Conservation (phyloP, 1,140 invertebrate genomes). For the Phortica variegata region DNA sequence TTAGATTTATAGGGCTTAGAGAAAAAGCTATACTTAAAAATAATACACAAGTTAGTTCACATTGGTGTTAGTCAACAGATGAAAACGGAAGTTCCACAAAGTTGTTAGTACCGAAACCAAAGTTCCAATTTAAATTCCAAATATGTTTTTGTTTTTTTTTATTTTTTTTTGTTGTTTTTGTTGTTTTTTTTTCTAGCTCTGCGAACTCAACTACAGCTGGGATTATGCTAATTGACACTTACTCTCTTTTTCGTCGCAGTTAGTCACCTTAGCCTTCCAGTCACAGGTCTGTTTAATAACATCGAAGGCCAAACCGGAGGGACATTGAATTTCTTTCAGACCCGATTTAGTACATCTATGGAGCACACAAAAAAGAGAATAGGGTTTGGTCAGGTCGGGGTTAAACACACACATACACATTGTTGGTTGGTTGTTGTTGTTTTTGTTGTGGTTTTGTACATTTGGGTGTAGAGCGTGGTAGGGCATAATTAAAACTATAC, state of each 20-base stretch:
- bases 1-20: constrained; percentile 9
- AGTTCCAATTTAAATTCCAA: constrained; percentile 34
- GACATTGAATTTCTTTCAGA: constrained; percentile 92
- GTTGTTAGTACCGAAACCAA: constrained; percentile 21
- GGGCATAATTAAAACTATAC: too few species aligned
- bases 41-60: constrained; percentile 15
- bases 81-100: not conserved
- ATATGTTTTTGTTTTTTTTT: constrained; percentile 23
- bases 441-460: not conserved
- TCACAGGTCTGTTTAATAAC: constrained; percentile 96
- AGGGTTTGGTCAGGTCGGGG: constrained; percentile 25
- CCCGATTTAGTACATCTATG: constrained; percentile 87
- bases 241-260: constrained; percentile 94
- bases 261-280: constrained; percentile 95
- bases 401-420: not conserved
- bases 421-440: constrained; percentile 4
- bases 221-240: constrained; percentile 77
- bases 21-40: constrained; percentile 11
- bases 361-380: constrained; percentile 41
- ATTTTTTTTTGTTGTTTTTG: constrained; percentile 11
- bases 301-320: constrained; percentile 92
- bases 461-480: constrained; percentile 1
- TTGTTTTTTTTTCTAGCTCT: constrained; percentile 18
- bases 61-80: constrained; percentile 10
- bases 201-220: too few species aligned